Evolutionary conservation across 2,797 vertebrate genomes (phyloP).

Genomic region (Pseudochirops cupreus): DNA sequence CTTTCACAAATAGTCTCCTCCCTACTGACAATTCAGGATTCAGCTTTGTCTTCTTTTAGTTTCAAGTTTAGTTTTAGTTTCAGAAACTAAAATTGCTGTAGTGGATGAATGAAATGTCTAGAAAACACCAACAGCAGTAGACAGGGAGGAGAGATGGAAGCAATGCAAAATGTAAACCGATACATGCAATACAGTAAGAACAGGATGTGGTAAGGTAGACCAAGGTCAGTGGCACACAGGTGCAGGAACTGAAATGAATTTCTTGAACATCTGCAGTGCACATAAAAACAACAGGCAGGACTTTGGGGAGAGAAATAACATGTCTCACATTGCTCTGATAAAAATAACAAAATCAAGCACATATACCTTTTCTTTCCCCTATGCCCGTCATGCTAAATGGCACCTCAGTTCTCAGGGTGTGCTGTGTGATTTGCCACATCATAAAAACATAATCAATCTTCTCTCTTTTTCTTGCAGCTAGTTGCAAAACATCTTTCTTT

Average conservation of each 20-base stretch:
- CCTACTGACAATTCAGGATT: neutral
- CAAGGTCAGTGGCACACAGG: conserved; percentile 77
- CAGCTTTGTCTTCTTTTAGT: conserved; percentile 20
- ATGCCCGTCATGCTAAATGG: conserved; percentile 1
- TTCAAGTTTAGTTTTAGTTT: conserved; percentile 29
- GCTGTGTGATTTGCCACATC: conserved; percentile 67
- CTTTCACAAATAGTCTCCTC: conserved; percentile 56
- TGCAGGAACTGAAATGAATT: conserved; percentile 75
- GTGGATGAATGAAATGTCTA: neutral
- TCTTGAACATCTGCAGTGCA: conserved; percentile 84
- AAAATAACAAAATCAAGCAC: conserved; percentile 68
- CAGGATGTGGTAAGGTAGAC: conserved; percentile 72
- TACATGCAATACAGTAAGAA: conserved; percentile 69
- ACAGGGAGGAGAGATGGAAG: conserved; percentile 41
- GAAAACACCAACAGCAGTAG: conserved; percentile 55
- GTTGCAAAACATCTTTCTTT: conserved; percentile 60
- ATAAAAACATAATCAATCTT: conserved; percentile 73
- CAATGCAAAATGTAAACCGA: conserved; percentile 70
- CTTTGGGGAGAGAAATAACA: conserved; percentile 33
- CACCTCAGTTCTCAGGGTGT: conserved; percentile 62
- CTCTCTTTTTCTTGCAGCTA: conserved; percentile 59
- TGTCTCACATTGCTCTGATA: conserved; percentile 56
- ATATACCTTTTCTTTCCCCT: neutral
- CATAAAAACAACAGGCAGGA: conserved; percentile 70
- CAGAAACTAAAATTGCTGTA: conserved; percentile 5